Evolutionary conservation across 2,113 vertebrate species (phyloP).

Genomic region (Loxodonta africana): DNA sequence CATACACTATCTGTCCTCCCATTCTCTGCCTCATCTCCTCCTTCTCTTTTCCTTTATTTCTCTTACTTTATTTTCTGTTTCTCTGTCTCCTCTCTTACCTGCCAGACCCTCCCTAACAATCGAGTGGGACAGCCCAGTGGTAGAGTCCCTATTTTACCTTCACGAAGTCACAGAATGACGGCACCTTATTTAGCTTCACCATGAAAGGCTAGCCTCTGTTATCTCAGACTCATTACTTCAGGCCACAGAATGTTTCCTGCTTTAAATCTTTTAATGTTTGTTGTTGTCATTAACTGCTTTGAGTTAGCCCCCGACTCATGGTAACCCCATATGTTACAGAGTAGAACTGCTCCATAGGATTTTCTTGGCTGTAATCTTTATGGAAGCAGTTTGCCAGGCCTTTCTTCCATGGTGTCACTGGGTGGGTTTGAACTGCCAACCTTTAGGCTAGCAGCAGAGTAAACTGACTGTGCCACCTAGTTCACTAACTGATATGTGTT

Average conservation of each 20-base stretch:
- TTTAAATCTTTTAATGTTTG: neutral
- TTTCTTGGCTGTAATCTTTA: neutral
- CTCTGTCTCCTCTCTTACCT: neutral
- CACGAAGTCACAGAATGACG: no score
- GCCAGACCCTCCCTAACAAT: neutral
- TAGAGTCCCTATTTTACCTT: neutral
- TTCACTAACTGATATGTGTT: neutral
- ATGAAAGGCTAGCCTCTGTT: neutral
- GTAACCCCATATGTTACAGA: neutral
- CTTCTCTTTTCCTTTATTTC: neutral
- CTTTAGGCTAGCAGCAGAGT: no score
- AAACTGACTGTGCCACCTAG: neutral
- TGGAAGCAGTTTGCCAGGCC: neutral
- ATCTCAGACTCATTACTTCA: neutral
- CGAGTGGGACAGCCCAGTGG: no score
- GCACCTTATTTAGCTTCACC: neutral
- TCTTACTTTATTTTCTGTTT: neutral
- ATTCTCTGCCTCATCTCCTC: neutral
- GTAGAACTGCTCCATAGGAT: neutral
- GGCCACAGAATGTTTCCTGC: neutral
- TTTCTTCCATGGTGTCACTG: neutral
- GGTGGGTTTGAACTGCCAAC: neutral
- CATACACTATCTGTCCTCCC: accelerated
- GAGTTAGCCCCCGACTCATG: neutral
- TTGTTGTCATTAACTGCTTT: neutral